Base-by-base conservation (phyloP, 2,797 vertebrate species). In the Neopelma chrysocephalum region DNA sequence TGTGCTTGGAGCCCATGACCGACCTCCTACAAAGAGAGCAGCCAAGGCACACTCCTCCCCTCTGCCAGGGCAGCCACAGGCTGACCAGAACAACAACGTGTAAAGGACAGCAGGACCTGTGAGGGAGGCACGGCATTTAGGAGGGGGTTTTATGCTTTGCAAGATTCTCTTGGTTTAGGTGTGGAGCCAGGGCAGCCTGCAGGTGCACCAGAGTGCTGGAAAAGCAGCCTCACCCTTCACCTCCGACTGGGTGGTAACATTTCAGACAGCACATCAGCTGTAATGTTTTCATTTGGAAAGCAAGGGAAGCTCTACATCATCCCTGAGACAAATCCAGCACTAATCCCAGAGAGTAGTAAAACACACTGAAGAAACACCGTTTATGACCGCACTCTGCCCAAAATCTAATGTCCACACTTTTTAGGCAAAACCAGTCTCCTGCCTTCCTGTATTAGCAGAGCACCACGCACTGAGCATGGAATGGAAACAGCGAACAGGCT, bases 161-260 rank as follows among this genome's bases (percentile, higher is more conserved):
- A n/a, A 48, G 8, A 20, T 75, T 60, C 0, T 0, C 75, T 68
- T 70, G 51, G 18, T 31, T 60, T 4, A 36, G 64, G 43, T 1
- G 2, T 32, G 65, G 53, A 66, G 53, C 32, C 3, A 3, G 43
- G 16, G 25, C 1, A 6, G 54, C 15, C 45, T 2, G 1, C 1
- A 9, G 18, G 57, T 22, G 20, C 71, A 62, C 50, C 6, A 4
- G 22, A 70, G 34, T 17, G 73, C 83, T 72, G 66, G 62, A 43
- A 92, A 81, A 64, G 60, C 53, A 71, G 62, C 71, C 48, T 69
- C 4, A 2, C 38, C 26, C 79, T 56, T 62, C 60, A 21, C 47
- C 60, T 89, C 71, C 27, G 18, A 12, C 25, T 20, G 38, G 20
- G 19, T 1, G 48, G 8, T 11, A 51, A 66, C 31, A 7, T 17